A percentile compares a stretch with the other conserved stretches of the same genome.
phyloP scores from a whole-genome alignment of 2,888 invertebrate genomes.

The Sclerodermus sp. region DNA sequence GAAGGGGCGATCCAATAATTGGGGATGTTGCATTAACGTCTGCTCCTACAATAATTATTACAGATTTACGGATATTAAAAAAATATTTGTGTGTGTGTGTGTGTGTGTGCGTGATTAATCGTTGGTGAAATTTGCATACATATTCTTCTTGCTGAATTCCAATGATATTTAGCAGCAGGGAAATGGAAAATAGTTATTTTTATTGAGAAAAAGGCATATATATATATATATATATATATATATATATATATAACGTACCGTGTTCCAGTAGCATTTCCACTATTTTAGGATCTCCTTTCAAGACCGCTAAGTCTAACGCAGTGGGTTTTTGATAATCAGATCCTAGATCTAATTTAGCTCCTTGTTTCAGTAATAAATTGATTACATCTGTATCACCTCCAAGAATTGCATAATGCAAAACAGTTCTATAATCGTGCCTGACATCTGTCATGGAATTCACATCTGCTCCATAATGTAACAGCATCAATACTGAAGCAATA shows the following conservation, averaged over 20 bases:
- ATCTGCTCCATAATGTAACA: constrained; percentile 81
- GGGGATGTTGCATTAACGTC: constrained; percentile 79
- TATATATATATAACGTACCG: constrained; percentile 65
- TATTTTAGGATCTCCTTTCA: constrained; percentile 77
- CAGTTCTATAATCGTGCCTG: constrained; percentile 84
- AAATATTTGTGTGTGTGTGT: no score
- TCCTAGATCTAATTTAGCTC: constrained; percentile 71
- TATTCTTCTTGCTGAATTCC: no score
- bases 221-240: no score
- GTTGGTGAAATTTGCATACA: no score
- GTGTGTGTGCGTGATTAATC: background rate
- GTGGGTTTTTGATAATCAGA: constrained; percentile 71
- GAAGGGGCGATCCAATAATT: constrained; percentile 79
- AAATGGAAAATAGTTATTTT: background rate
- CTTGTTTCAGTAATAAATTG: constrained; percentile 78
- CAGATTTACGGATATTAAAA: background rate
- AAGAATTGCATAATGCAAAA: constrained; percentile 85
- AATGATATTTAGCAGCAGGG: background rate
- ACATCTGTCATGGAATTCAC: constrained; percentile 84
- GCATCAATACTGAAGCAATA: constrained; percentile 72
- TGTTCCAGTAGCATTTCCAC: constrained; percentile 70
- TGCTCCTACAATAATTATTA: constrained; percentile 63
- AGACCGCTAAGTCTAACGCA: constrained; percentile 81
- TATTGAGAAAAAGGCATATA: no score
- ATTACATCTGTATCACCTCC: constrained; percentile 74